Evolutionary conservation across 2,113 vertebrate genomes (phyloP), one percentile per base, ranked within the genome.

Genomic region (Campylomormyrus numenius): DNA sequence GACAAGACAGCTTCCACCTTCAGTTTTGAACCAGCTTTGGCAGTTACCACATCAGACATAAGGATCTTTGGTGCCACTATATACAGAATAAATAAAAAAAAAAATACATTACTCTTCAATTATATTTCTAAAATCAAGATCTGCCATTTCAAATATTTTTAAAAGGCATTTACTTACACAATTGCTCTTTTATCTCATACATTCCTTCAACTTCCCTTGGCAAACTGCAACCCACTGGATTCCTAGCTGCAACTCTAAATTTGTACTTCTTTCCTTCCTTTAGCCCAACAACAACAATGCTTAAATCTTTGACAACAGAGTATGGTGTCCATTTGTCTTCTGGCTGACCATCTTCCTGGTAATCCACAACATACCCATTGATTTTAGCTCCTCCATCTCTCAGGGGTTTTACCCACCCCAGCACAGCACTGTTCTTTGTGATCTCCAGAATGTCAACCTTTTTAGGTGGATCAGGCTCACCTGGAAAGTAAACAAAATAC

Each of bases 361-460:
- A 99, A 91, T 98, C 97, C 90, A 99, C 96, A 87, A 99, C 96
- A 77, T 99, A 99, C 7, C 98, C 98, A 52, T 99, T 98, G 31
- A 99, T 96, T 94, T 99, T 99, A 77, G 98, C 94, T 74, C 98
- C 98, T 93, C 98, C 98, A 2, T 99, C 98, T 58, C 98, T 96
- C 74, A 99, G 93, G 0, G 98, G 98, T 50, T 97, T 98, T 56
- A 99, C 91, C 98, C 98, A 99, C 52, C 97, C 98, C 93, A 99
- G 93, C 0, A 96, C 95, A 89, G 98, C 98, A 27, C 96, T 98
- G 90, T 97, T 98, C 94, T 97, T 99, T 2, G 97, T 97, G 91
- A 99, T 97, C 93, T 99, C 98, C 90, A 98, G 95, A 89, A 99
- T 97, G 80, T 99, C 98, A 93, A 99, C 96, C 95, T 99, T 99